These are phyloP conservation scores for Euphysa ruthae DNA, from an alignment of 30 jellyfish, hydroid and myxozoan genomes.

Conservation along the genomic window DNA sequence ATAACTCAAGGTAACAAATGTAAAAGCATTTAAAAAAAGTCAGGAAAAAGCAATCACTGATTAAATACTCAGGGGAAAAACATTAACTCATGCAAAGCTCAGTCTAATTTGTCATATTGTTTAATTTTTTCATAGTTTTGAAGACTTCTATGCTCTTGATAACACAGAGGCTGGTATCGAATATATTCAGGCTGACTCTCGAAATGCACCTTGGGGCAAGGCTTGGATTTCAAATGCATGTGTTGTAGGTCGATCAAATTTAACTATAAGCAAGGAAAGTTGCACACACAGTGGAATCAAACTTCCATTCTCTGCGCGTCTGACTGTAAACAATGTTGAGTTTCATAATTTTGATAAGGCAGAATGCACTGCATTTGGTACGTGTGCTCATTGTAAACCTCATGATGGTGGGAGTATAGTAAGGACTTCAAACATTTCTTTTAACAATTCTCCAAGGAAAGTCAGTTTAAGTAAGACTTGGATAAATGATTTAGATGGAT, in stretches of 20 bases:
- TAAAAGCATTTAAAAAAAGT: too few relatives aligned
- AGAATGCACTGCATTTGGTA: conserved; percentile 48
- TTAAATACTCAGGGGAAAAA: too few relatives aligned
- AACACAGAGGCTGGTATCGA: conserved; percentile 89
- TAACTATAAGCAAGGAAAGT: background rate
- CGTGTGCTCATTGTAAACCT: conserved; percentile 93
- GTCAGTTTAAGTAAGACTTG: too few relatives aligned
- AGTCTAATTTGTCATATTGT: background rate
- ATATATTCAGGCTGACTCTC: conserved; percentile 72
- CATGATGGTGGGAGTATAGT: conserved; percentile 40
- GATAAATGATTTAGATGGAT: conserved; percentile 33
- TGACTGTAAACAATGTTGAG: conserved; percentile 68
- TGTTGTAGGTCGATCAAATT: conserved; percentile 74
- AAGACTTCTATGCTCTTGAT: conserved; percentile 52
- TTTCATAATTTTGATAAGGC: conserved; percentile 58
- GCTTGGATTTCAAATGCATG: conserved; percentile 73
- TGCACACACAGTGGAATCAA: conserved; percentile 17
- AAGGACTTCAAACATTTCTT: background rate
- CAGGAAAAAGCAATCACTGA: too few relatives aligned
- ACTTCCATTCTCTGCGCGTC: conserved; percentile 65
- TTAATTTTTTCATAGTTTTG: conserved; percentile 34
- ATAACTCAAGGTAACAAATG: too few relatives aligned
- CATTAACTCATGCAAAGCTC: too few relatives aligned
- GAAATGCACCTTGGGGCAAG: conserved; percentile 87
- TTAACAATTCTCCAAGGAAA: background rate